Base-by-base conservation (phyloP, 2,888 invertebrate species). In the Caenorhabditis sinica region DNA sequence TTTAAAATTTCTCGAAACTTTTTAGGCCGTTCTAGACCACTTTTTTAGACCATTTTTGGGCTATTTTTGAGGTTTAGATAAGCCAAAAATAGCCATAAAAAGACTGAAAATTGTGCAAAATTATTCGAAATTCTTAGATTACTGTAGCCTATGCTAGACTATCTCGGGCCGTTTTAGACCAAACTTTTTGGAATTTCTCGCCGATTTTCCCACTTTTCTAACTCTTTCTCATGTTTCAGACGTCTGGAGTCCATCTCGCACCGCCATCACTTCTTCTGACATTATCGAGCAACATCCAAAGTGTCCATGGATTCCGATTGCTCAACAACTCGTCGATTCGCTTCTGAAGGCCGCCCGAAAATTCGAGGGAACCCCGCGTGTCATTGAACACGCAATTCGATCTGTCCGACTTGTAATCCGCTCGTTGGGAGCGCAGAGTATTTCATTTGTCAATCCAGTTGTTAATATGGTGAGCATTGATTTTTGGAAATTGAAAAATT, bases 381-480 rank as follows among this genome's bases (percentile, higher is more conserved):
- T 97, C 53, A 96, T 97, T 95, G 98, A 99, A 94, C 95, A 97
- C 89, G 95, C 96, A 92, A 97, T 97, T 93, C 95, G 98, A 75
- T 95, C 96, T 91, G 94, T 97, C 13, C 60, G 83, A n/a, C 58
- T 85, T 17, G 58, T 85, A 13, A 79, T 82, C 81, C 95, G 99
- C 82, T 96, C 96, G 93, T 95, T 96, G 51, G 96, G 96, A 69
- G 95, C 95, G 90, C 95, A 96, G 92, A 95, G 96, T 0, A 95
- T 95, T 25, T 95, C 95, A 72, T 94, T 98, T 69, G 94, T 97
- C 58, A 95, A 96, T 86, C 95, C 96, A 56, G 94, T 98, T 79
- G 96, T 96, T 45, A 95, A 95, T 92, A 96, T 96, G 95, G 96
- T 96, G 92, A 28, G 80, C 43, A n/a, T n/a, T n/a, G n/a, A n/a